Conservation (phyloP, 1,140 invertebrate genomes). For the Lycorma delicatula region DNA sequence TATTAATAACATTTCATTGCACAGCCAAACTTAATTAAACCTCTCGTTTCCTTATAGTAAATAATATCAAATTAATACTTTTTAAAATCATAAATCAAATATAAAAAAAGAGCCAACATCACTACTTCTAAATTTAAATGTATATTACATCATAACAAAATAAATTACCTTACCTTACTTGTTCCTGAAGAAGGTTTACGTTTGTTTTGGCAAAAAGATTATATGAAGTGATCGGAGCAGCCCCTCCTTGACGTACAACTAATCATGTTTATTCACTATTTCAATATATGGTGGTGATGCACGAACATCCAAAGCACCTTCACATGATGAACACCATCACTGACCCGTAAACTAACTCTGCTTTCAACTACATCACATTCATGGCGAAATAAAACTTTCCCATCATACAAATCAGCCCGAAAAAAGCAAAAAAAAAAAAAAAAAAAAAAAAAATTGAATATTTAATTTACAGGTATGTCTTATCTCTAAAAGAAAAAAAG, state of each 20-base stretch:
- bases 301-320: conserved; percentile 63
- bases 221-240: conserved; percentile 54
- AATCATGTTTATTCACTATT: conserved; percentile 65
- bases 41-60: too few relatives aligned
- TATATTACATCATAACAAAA: too few relatives aligned
- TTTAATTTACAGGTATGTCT: too few relatives aligned
- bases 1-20: too few relatives aligned
- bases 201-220: conserved; percentile 75
- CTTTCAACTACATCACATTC: conserved; percentile 53
- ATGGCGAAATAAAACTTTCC: conserved; percentile 73
- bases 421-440: too few relatives aligned
- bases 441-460: too few relatives aligned
- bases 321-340: conserved; percentile 65
- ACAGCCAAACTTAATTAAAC: too few relatives aligned
- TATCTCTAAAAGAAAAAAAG: too few relatives aligned
- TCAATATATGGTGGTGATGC: conserved; percentile 74
- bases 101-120: too few relatives aligned
- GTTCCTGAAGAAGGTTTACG: conserved; percentile 45
- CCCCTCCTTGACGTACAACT: conserved; percentile 68
- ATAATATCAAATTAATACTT: too few relatives aligned
- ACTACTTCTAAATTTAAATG: too few relatives aligned
- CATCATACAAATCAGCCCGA: conserved; percentile 71
- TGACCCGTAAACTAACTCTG: conserved; percentile 68
- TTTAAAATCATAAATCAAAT: too few relatives aligned
- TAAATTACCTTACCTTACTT: conserved; percentile 31